Evolutionary conservation across 2,888 invertebrate species (phyloP), one percentile per base, ranked within the genome.

Genomic region (Synergus umbraculus): DNA sequence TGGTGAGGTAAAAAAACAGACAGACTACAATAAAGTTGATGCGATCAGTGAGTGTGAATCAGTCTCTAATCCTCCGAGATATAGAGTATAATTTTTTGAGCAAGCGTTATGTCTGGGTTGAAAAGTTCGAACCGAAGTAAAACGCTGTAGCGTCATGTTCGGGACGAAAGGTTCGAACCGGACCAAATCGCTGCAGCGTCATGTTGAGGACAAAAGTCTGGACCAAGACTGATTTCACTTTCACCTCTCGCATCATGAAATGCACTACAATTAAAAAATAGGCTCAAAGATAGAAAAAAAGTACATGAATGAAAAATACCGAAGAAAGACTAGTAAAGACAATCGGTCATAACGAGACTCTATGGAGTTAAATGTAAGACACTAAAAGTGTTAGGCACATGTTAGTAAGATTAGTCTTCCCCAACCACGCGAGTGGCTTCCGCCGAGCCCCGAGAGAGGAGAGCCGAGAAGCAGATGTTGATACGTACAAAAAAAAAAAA

Each of bases 371-470:
- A 29, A 22, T 54, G n/a, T 46, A 54, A 54, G 37, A 73, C 37
- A 54, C 49, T 66, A 41, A 60, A 46, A 69, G 82, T 85, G 88
- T 91, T 90, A 90, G 86, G 87, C 88, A 84, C 83, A 83, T 87
- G 90, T 92, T 91, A 91, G 91, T 88, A 83, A 83, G 78, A 88
- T 92, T 91, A 91, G 88, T 88, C 83, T 86, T 88, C 88, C 90
- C 90, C 90, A 91, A 90, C 89, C 91, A 92, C 91, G 89, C 89
- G 89, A 89, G 89, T 91, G 91, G 91, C 91, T 91, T 89, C 92
- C 92, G 92, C 92, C 92, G 92, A 92, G 92, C 92, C 92, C 92
- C 92, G 91, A 92, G 92, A 73, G 54, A 92, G 90, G 88, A 92
- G 91, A 91, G 91, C 92, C 92, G 89, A 91, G 89, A 91, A 92